Conservation (phyloP, 2,888 invertebrate genomes). For the Eledona agricola region DNA sequence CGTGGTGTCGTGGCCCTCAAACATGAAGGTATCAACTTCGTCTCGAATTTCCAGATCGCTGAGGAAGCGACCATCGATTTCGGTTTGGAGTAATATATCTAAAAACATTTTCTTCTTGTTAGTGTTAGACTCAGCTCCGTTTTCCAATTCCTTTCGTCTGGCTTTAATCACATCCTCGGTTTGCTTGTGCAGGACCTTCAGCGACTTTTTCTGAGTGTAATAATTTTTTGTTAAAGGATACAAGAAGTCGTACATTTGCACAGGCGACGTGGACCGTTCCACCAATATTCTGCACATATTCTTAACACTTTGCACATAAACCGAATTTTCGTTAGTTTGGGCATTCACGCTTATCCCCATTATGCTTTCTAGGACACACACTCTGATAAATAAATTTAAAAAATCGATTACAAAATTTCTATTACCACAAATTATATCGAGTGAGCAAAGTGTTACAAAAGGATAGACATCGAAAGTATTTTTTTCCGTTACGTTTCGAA, state of each 20-base stretch:
- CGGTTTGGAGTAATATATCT: conserved; percentile 68
- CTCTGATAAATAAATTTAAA: not conserved
- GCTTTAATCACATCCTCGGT: conserved; percentile 12
- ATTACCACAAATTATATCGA: conserved; percentile 17
- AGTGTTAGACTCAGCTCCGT: no score
- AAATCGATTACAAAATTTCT: not conserved
- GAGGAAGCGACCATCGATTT: conserved; percentile 68
- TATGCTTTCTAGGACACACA: conserved; percentile 78
- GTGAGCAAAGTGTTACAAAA: conserved; percentile 5
- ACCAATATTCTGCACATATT: conserved; percentile 56
- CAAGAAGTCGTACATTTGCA: conserved; percentile 59
- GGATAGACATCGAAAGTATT: conserved; percentile 7
- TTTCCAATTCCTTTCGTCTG: conserved; percentile 3
- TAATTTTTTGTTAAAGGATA: conserved; percentile 69
- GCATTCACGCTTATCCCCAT: conserved; percentile 83
- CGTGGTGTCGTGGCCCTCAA: conserved; percentile 67
- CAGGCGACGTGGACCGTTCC: conserved; percentile 56
- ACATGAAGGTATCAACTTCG: conserved; percentile 79
- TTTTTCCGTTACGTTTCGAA: not conserved
- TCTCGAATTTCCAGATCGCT: conserved; percentile 70
- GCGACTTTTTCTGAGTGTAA: conserved; percentile 63
- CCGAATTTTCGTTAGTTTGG: conserved; percentile 72
- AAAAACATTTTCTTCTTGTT: conserved; percentile 73
- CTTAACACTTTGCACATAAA: conserved; percentile 78
- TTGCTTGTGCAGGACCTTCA: conserved; percentile 20